phyloP scores from a whole-genome alignment of 2,888 invertebrate species.

The Ferrisia virgata region DNA sequence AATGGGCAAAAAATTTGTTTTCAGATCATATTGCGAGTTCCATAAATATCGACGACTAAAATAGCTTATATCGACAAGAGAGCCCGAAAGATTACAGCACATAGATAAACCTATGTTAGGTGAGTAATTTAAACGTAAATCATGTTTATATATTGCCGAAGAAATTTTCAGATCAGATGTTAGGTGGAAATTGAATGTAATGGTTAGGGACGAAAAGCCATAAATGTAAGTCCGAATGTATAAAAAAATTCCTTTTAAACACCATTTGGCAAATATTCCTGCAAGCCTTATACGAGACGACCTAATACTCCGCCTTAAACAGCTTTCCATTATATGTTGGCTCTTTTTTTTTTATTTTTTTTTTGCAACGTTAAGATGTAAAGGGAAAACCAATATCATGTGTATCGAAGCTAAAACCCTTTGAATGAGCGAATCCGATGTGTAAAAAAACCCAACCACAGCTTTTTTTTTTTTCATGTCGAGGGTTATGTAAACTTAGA shows the following conservation, averaged over 20 bases:
- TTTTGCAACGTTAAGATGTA: neutral
- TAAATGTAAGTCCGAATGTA: slow-evolving; percentile 12
- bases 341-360: neutral
- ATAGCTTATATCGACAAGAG: neutral
- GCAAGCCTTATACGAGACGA: neutral
- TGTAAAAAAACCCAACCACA: neutral
- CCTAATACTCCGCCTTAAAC: neutral
- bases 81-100: neutral
- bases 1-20: neutral
- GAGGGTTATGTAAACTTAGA: neutral
- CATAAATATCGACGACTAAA: neutral
- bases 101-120: neutral
- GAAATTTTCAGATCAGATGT: slow-evolving; percentile 4
- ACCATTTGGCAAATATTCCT: slow-evolving; percentile 18
- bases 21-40: neutral
- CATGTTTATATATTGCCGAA: neutral
- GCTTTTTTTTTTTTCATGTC: neutral
- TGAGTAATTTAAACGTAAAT: slow-evolving; percentile 3
- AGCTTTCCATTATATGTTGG: neutral
- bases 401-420: neutral
- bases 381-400: neutral
- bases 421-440: neutral
- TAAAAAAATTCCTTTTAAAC: slow-evolving; percentile 18
- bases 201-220: slow-evolving; percentile 7
- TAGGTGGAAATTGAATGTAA: slow-evolving; percentile 16